Evolutionary conservation across 2,888 invertebrate species (phyloP), one percentile per base, ranked within the genome.

Genomic region (Neoascia interrupta): DNA sequence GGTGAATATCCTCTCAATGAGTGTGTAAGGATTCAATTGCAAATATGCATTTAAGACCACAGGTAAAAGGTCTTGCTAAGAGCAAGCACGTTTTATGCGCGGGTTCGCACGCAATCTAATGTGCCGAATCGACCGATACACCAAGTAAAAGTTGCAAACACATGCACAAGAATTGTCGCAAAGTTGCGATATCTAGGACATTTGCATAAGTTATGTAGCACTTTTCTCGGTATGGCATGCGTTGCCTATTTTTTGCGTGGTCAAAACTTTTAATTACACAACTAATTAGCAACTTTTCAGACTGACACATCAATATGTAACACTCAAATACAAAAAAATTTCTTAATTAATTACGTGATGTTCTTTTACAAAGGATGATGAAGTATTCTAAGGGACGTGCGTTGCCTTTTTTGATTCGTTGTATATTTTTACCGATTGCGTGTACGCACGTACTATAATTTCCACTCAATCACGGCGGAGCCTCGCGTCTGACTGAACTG

Each of bases 401-500:
- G n/a, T n/a, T n/a, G n/a, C n/a, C 10, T 37, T 58, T 28, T 6
- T 45, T 34, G 26, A 21, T 61, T 68, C 68, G 74, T 43, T 75
- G 69, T 56, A 36, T 51, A 8, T 5, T 3, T 16, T n/a, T 61
- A 8, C n/a, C 31, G 8, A 39, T 31, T 31, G n/a, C 18, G 11
- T 41, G 39, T 19, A 43, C 68, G 49, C 13, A 31, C 21, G 36
- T 4, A 2, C 8, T 11, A 2, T 3, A 13, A 1, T 23, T 3
- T 19, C 13, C 51, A 58, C 21, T 60, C 58, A 31, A 31, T 26
- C 70, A 28, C 58, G 58, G 10, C 58, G 47, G 37, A 64, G 64
- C 16, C 45, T 60, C 64, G 58, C 47, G 58, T 72, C 64, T 13
- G 53, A 76, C 76, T 76, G 53, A 64, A 64, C 15, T 18, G 39